Conservation (phyloP, 2,797 vertebrate genomes). For the Nothura maculosa region DNA sequence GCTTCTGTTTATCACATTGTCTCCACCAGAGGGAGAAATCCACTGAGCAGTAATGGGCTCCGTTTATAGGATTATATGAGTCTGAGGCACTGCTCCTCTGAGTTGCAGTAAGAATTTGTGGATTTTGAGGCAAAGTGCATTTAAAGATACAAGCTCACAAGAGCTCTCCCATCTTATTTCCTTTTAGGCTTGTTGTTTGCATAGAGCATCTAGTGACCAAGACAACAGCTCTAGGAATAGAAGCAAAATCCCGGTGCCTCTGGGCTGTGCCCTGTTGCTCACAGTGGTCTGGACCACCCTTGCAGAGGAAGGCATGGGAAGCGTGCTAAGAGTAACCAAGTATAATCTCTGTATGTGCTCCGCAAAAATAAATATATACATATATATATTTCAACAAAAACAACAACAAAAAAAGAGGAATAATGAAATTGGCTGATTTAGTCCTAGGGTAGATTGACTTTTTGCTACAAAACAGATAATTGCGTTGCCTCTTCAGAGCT, state of each 20-base stretch:
- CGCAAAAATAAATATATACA: too few species aligned
- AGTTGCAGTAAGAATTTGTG: not conserved
- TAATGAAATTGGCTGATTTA: not conserved
- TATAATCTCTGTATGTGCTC: not conserved
- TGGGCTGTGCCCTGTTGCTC: not conserved
- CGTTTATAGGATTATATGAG: not conserved
- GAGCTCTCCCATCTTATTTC: not conserved
- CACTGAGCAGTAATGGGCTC: not conserved
- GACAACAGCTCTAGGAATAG: too few species aligned
- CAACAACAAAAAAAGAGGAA: not conserved
- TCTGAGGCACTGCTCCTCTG: not conserved
- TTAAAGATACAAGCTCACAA: not conserved
- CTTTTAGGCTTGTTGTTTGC: not conserved
- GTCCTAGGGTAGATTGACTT: not conserved
- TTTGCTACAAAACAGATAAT: not conserved
- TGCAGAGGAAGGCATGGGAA: not conserved
- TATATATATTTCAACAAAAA: too few species aligned
- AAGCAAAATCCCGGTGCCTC: too few species aligned
- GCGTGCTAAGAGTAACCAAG: too few species aligned
- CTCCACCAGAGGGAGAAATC: constrained; percentile 50
- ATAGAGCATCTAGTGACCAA: not conserved
- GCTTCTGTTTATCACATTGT: not conserved
- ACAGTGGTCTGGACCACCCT: not conserved
- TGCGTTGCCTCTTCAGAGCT: not conserved
- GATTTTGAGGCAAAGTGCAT: not conserved